Percentiles rank a stretch among this genome's conserved stretches.
Conservation (phyloP, 2,113 vertebrate genomes). For the Hemiprocne comata region DNA sequence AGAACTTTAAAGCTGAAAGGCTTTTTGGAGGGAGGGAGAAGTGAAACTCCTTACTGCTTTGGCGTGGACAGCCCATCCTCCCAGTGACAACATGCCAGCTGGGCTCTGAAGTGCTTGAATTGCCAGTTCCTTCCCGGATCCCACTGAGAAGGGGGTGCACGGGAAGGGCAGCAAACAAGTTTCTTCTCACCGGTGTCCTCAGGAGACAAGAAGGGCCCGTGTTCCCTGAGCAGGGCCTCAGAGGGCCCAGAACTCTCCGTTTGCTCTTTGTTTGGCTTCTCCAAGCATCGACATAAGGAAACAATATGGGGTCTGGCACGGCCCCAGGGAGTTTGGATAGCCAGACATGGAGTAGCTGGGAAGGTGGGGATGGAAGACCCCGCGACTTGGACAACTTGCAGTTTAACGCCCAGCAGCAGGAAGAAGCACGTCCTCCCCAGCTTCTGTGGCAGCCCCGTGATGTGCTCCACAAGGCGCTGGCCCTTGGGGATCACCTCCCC, state of each 20-base stretch:
- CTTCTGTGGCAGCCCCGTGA: neutral
- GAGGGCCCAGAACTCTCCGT: neutral
- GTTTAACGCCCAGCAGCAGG: neutral
- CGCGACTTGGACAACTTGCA: neutral
- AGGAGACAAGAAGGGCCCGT: neutral
- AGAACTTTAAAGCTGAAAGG: neutral
- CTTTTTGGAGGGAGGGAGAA: accelerated
- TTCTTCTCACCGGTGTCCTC: neutral
- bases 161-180: neutral
- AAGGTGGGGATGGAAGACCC: neutral
- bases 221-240: neutral
- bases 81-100: neutral
- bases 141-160: neutral
- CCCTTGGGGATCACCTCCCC: neutral
- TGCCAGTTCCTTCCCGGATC: neutral
- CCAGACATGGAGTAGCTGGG: neutral
- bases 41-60: neutral
- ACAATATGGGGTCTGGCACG: neutral
- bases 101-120: neutral
- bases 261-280: constrained; percentile 36
- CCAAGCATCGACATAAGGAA: neutral
- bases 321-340: neutral
- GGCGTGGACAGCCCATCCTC: neutral
- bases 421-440: neutral
- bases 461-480: neutral